A percentile compares a stretch with the other conserved stretches of the same genome.
These are phyloP conservation scores for Gymnobelideus leadbeateri DNA, from an alignment of 2,113 vertebrate genomes.

Conservation along the genomic window DNA sequence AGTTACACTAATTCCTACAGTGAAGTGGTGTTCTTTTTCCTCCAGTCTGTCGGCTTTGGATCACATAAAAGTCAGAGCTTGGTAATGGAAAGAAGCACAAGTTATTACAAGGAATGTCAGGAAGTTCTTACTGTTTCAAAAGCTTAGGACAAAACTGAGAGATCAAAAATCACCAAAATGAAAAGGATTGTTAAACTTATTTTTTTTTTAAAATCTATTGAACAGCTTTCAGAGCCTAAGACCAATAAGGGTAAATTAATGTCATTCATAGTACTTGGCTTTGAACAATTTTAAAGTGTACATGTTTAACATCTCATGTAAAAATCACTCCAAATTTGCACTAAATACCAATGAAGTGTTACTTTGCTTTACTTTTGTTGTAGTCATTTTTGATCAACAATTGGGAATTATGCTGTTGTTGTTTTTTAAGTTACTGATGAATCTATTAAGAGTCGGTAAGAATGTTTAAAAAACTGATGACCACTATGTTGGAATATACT, in stretches of 20 bases:
- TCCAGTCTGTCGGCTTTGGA: slow-evolving; percentile 32
- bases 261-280: slow-evolving; percentile 64
- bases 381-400: slow-evolving; percentile 76
- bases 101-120: slow-evolving; percentile 9
- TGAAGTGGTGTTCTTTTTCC: slow-evolving; percentile 27
- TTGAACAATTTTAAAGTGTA: slow-evolving; percentile 73
- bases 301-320: slow-evolving; percentile 79
- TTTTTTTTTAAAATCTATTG: neutral
- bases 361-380: slow-evolving; percentile 84
- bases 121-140: neutral
- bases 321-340: slow-evolving; percentile 82
- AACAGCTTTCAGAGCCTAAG: neutral
- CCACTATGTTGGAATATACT: slow-evolving; percentile 80
- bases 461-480: slow-evolving; percentile 75
- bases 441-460: slow-evolving; percentile 69
- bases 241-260: slow-evolving; percentile 16
- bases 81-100: neutral
- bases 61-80: slow-evolving; percentile 22
- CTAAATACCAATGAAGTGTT: slow-evolving; percentile 85
- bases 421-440: slow-evolving; percentile 58
- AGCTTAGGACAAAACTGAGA: neutral
- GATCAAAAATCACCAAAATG: neutral
- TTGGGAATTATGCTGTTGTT: slow-evolving; percentile 73
- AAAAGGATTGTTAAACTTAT: neutral
- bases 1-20: slow-evolving; percentile 33